phyloP scores from a whole-genome alignment of 2,888 invertebrate species.

The Tribolium freemani region DNA sequence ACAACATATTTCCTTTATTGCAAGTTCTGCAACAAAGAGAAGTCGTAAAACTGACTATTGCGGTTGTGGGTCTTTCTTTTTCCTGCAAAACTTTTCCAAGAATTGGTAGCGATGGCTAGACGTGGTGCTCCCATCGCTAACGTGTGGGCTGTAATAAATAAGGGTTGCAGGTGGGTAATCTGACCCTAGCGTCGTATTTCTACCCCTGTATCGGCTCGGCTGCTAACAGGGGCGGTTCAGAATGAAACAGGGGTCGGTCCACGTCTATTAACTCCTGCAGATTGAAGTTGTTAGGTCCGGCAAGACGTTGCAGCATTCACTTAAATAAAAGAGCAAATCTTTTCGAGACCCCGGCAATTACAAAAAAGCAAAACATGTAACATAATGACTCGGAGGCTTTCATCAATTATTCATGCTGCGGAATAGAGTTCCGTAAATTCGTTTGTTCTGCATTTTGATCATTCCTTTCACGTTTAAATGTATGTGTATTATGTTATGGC shows the following conservation, averaged over 20 bases:
- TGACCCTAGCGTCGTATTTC: conserved; percentile 41
- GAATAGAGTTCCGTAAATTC: background rate
- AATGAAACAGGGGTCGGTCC: conserved; percentile 29
- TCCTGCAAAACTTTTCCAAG: conserved; percentile 13
- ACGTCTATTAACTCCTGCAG: conserved; percentile 36
- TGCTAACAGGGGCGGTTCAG: conserved; percentile 27
- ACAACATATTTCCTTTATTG: conserved; percentile 35
- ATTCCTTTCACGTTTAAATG: conserved; percentile 26
- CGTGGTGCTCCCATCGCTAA: conserved; percentile 8
- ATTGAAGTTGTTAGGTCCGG: conserved; percentile 35
- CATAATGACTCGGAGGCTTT: background rate
- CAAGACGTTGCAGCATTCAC: conserved; percentile 18
- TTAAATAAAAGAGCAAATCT: conserved; percentile 11
- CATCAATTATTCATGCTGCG: conserved; percentile 24
- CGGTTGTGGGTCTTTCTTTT: background rate
- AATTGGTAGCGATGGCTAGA: conserved; percentile 12
- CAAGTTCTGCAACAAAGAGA: conserved; percentile 9
- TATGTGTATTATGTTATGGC: conserved; percentile 19
- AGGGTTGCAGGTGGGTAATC: conserved; percentile 45
- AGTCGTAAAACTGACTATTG: conserved; percentile 13
- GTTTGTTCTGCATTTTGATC: conserved; percentile 18
- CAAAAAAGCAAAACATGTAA: conserved; percentile 5
- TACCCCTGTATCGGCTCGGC: conserved; percentile 28
- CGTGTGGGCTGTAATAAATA: conserved; percentile 42
- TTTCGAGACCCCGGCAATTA: background rate